Evolutionary conservation across 2,888 invertebrate genomes (phyloP), one percentile per base, ranked within the genome.

Genomic region (Patella depressa): DNA sequence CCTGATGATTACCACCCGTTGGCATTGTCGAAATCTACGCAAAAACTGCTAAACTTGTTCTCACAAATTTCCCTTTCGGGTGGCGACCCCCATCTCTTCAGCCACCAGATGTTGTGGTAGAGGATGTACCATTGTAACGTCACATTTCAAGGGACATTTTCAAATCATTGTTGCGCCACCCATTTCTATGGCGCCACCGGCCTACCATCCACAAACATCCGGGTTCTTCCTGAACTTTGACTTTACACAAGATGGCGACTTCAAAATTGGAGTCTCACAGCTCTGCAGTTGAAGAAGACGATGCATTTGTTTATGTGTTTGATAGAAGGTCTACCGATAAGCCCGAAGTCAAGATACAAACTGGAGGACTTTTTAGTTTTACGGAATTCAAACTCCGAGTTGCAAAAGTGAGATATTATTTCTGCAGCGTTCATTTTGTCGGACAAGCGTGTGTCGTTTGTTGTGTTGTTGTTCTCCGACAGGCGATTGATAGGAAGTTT

Each of bases 291-390:
- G 88, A 87, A n/a, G 86, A 87, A 4, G 87, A 88, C 34, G 87
- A 89, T 82, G 84, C 84, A 54, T 88, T 87, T 85, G 88, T 89
- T 77, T 90, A 85, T 81, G 83, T 90, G 34, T 89, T 81, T 83
- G 90, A 90, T 80, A 85, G 90, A n/a, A 80, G 90, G 77, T 82
- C 84, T 54, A 85, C 85, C 53, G 86, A 86, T 79, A 81, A 83
- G 71, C 88, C 89, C 14, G 89, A 89, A 79, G 78, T 86, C 14
- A 88, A 86, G 82, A 85, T 90, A 71, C 79, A 84, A 53, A 86
- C 87, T n/a, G 85, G 82, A 59, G 88, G 86, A 5, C 78, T 89
- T 19, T 84, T 83, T 74, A 85, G 78, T 34, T 89, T 85, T 78
- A 78, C 74, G 5, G 87, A 87, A 79, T 89, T 90, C 75, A 86